Conservation (phyloP, 2,113 vertebrate genomes). For the Aphyosemion australe region DNA sequence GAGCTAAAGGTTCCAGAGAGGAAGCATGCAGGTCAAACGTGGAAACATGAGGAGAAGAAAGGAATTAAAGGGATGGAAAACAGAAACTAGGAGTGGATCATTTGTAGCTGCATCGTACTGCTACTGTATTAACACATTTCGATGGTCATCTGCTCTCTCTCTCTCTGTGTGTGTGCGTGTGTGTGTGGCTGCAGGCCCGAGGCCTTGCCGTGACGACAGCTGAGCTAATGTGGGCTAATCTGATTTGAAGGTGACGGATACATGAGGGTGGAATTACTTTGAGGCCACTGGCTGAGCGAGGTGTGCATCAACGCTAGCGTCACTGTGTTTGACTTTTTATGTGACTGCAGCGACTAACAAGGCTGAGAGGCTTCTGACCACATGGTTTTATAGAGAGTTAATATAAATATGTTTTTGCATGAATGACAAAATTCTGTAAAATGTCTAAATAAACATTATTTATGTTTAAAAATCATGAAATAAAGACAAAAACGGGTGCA, state of each 20-base stretch:
- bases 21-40: constrained; percentile 56
- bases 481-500: no score
- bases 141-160: background rate
- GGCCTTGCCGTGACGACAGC: constrained; percentile 46
- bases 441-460: no score
- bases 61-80: constrained; percentile 1
- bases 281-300: constrained; percentile 31
- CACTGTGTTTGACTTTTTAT: constrained; percentile 10
- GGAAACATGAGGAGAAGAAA: constrained; percentile 5
- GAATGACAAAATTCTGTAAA: no score
- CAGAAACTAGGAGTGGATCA: background rate
- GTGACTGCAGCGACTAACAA: background rate
- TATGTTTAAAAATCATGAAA: no score
- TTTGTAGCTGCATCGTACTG: no score
- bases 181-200: constrained; percentile 26
- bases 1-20: constrained; percentile 25
- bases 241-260: constrained; percentile 72
- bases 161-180: no score
- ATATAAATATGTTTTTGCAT: no score
- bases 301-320: background rate
- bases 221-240: constrained; percentile 68
- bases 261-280: constrained; percentile 59
- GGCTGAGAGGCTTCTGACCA: background rate
- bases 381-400: background rate
- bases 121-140: background rate